Conservation (phyloP, 2,888 invertebrate genomes). For the Phortica magna region DNA sequence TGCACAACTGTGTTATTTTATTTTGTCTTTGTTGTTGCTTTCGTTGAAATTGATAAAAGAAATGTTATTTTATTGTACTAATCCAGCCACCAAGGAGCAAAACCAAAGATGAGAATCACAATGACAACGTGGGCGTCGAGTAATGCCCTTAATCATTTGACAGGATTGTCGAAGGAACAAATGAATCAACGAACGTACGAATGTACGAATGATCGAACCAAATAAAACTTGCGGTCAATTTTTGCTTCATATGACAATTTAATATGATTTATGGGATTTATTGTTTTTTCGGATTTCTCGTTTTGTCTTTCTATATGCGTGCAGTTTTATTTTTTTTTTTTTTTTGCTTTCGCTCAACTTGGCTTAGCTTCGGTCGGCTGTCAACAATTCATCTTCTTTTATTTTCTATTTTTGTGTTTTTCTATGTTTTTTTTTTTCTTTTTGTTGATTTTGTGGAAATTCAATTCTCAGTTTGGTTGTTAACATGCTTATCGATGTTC, state of each 20-base stretch:
- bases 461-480: constrained; percentile 64
- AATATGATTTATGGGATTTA: constrained; percentile 71
- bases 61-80: constrained; percentile 16
- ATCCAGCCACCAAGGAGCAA: background rate
- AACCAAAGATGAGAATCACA: background rate
- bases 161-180: background rate
- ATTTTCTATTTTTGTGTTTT: constrained; percentile 46
- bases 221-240: constrained; percentile 64
- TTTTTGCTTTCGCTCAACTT: background rate
- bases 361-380: background rate
- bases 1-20: background rate
- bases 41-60: constrained; percentile 23
- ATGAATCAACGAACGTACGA: background rate
- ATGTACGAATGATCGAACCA: background rate
- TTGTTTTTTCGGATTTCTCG: constrained; percentile 56
- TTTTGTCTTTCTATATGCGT: background rate
- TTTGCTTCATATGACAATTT: constrained; percentile 69
- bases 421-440: background rate
- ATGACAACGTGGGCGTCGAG: constrained; percentile 23
- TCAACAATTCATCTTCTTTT: constrained; percentile 58
- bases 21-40: background rate
- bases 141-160: constrained; percentile 2
- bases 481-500: constrained; percentile 55
- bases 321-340: constrained; percentile 28
- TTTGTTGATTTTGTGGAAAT: constrained; percentile 22